Conservation (phyloP, 2,113 vertebrate species). For the Dromiciops gliroides region DNA sequence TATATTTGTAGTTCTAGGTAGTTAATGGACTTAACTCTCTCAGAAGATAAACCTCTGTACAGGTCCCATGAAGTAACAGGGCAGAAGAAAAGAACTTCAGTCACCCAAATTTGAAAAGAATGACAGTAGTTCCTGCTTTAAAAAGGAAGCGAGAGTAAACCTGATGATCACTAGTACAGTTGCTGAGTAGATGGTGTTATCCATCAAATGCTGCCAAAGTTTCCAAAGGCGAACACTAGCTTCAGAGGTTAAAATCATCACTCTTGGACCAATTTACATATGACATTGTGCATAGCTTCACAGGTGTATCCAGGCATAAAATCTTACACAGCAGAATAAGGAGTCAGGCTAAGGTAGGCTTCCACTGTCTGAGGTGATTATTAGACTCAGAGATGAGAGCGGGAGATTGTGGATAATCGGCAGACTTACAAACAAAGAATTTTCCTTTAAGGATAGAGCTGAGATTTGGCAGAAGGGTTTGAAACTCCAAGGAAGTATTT, state of each 20-base stretch:
- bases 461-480: constrained; percentile 55
- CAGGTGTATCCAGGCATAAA: constrained; percentile 17
- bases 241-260: constrained; percentile 20
- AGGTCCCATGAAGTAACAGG: neutral
- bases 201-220: constrained; percentile 18
- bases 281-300: constrained; percentile 39
- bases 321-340: constrained; percentile 59
- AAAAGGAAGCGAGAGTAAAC: neutral
- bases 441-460: constrained; percentile 45
- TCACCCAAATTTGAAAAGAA: neutral
- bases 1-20: neutral
- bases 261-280: constrained; percentile 46
- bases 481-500: constrained; percentile 62
- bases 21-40: neutral
- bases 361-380: constrained; percentile 59
- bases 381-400: constrained; percentile 5
- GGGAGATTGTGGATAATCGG: constrained; percentile 20
- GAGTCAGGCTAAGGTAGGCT: constrained; percentile 26
- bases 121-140: neutral
- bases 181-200: neutral
- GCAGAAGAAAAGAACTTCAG: neutral
- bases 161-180: neutral
- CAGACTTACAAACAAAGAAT: constrained; percentile 40
- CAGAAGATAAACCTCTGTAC: neutral
- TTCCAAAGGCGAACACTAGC: constrained; percentile 52